Evolutionary conservation across 2,888 invertebrate species (phyloP).

Genomic region (Cenopis cana): DNA sequence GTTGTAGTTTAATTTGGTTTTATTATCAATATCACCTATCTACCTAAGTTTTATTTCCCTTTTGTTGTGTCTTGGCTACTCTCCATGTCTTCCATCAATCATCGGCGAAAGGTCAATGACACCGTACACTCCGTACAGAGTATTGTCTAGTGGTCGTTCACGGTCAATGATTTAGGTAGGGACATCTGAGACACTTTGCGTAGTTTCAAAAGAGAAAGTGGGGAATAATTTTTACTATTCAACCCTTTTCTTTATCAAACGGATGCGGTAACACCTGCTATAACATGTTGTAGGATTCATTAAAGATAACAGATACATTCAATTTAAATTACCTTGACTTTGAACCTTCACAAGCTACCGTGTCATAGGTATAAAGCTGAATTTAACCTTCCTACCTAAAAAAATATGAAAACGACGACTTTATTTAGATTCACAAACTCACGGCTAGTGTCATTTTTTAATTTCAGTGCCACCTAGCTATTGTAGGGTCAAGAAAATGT

Average conservation of each 20-base stretch:
- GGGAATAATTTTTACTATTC: not conserved
- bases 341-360: too few relatives aligned
- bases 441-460: too few relatives aligned
- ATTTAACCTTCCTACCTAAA: too few relatives aligned
- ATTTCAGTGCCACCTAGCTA: too few relatives aligned
- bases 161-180: constrained; percentile 35
- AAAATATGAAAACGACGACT: too few relatives aligned
- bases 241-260: not conserved
- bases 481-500: too few relatives aligned
- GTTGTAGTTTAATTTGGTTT: constrained; percentile 31
- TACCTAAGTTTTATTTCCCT: not conserved
- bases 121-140: constrained; percentile 4
- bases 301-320: too few relatives aligned
- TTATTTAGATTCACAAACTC: too few relatives aligned
- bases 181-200: not conserved
- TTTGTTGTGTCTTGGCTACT: constrained; percentile 17
- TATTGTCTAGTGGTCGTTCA: constrained; percentile 10
- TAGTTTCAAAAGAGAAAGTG: constrained; percentile 31
- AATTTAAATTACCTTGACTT: too few relatives aligned
- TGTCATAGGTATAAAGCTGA: too few relatives aligned
- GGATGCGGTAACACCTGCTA: not conserved
- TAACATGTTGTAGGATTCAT: not conserved
- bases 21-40: constrained; percentile 2
- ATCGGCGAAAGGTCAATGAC: constrained; percentile 25
- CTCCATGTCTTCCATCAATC: constrained; percentile 14